Evolutionary conservation across 2,113 vertebrate species (phyloP).

Genomic region (Spea bombifrons): DNA sequence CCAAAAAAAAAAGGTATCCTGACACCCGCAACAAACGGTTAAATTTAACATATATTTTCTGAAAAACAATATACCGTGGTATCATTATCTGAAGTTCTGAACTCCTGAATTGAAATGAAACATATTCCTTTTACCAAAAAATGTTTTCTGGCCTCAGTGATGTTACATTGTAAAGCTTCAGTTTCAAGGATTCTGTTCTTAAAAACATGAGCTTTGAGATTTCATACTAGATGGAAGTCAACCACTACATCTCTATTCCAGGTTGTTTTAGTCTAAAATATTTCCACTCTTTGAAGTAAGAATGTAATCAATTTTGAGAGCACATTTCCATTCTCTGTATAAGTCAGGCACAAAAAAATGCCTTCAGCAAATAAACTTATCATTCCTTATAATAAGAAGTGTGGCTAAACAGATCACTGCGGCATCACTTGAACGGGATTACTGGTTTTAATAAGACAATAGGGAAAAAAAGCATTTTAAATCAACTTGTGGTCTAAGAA

Average conservation of each 20-base stretch:
- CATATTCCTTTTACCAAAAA: too few relatives aligned
- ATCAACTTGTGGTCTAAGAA: too few relatives aligned
- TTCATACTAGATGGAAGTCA: not conserved
- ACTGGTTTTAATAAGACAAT: not conserved
- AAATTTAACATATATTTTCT: too few relatives aligned
- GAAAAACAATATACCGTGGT: too few relatives aligned
- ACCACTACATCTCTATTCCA: not conserved
- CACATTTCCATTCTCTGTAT: slow-evolving; percentile 1
- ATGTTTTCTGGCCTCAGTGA: not conserved
- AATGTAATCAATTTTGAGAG: slow-evolving; percentile 35
- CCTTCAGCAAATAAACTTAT: slow-evolving; percentile 34
- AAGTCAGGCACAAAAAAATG: slow-evolving; percentile 18
- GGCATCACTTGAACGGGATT: not conserved
- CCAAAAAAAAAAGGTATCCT: too few relatives aligned
- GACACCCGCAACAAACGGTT: too few relatives aligned
- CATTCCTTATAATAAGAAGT: slow-evolving; percentile 1
- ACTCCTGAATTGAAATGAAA: too few relatives aligned
- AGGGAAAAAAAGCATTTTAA: not conserved
- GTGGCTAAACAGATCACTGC: slow-evolving; percentile 26
- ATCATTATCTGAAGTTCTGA: too few relatives aligned
- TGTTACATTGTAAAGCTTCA: not conserved
- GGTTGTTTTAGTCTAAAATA: slow-evolving; percentile 2
- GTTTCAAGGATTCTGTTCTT: not conserved
- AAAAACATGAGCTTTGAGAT: not conserved
- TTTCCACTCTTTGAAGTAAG: slow-evolving; percentile 38